A percentile compares a stretch with the other conserved stretches of the same genome.
Evolutionary conservation across 2,888 invertebrate species (phyloP).

Genomic region (Agrochola lychnidis): DNA sequence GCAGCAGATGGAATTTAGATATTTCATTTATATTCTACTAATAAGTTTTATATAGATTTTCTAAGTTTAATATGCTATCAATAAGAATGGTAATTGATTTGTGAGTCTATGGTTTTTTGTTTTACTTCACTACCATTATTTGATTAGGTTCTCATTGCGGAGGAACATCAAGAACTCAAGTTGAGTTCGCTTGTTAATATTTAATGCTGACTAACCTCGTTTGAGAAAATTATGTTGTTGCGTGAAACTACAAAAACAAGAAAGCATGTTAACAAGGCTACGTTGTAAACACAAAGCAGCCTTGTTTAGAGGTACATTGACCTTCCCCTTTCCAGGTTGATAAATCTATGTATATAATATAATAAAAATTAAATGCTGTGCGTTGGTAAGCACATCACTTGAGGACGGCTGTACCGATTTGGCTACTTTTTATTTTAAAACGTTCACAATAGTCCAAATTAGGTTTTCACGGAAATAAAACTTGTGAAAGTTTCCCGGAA

Average conservation of each 20-base stretch:
- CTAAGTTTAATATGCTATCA: slow-evolving; percentile 12
- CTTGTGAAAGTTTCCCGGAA: no score
- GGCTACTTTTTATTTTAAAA: no score
- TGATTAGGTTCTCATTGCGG: no score
- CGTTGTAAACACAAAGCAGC: no score
- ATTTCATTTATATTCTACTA: slow-evolving; percentile 5
- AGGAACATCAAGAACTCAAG: no score
- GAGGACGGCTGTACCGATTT: no score
- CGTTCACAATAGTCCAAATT: no score
- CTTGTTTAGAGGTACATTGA: neutral
- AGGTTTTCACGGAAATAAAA: no score
- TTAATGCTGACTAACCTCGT: neutral
- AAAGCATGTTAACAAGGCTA: neutral
- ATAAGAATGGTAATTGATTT: neutral
- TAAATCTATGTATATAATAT: neutral
- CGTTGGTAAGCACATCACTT: no score
- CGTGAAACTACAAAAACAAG: neutral
- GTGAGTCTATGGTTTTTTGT: neutral
- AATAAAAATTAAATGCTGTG: no score
- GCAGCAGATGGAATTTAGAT: slow-evolving; percentile 18
- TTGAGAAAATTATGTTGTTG: neutral
- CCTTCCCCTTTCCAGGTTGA: neutral
- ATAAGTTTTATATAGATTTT: slow-evolving; percentile 11
- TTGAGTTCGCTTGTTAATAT: no score
- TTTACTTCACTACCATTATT: no score